Evolutionary conservation across 2,797 vertebrate species (phyloP), one percentile per base, ranked within the genome.

Genomic region (Tapera naevia): DNA sequence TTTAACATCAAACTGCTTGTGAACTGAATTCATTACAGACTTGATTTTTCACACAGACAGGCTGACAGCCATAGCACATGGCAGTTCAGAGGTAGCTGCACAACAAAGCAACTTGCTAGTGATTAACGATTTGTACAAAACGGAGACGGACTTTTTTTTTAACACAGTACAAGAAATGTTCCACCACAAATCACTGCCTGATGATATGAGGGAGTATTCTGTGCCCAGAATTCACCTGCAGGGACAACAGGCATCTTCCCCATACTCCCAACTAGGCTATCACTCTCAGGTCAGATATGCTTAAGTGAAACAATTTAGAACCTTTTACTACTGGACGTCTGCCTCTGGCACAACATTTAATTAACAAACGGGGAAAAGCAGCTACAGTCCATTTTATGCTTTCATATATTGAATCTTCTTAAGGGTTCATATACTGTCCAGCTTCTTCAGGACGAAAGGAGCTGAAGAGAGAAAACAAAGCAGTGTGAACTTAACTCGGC

Each of bases 391-490:
- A 39, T 37, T 66, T 83, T 64, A 78, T 48, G 73, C 87, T 83
- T 91, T 66, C 65, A 71, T 50, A 19, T 48, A 23, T 8, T 17
- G 24, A 57, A 39, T 74, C 79, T 43, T 85, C 93, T 17, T 30
- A 25, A 37, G 33, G 58, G 80, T 78, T 98, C 97, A 98, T 95
- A 98, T 98, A 93, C 97, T 98, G 83, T 98, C 98, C 97, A 98
- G 95, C 84, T 98, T 98, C 97, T 98, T 98, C 95, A 98, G 96
- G 85, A 98, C 91, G 94, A 97, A 98, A 22, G 98, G 98, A 95
- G 98, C 98, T 98, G 93, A 54, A 96, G 24, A 93, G 43, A 92
- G 57, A 94, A 92, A 94, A 56, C 48, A 92, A 3, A 22, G 30
- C 24, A 33, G 30, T 27, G 14, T 48, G 17, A 56, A 50, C 7